Base-by-base conservation (phyloP, 2,797 vertebrate genomes). In the Darevskia mixta region DNA sequence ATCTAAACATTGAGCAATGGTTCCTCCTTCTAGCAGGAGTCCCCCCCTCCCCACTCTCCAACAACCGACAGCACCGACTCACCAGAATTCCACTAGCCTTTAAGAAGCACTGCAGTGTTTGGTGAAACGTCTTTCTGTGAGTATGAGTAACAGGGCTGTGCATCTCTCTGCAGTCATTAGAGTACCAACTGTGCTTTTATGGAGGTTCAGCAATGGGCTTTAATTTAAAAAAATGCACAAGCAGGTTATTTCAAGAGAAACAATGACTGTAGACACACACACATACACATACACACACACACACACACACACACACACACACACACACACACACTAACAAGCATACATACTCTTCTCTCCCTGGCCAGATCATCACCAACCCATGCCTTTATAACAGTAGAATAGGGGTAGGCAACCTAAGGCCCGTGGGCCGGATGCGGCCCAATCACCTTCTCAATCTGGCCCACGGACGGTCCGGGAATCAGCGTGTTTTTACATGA, bases 211-310 rank as follows among this genome's bases (percentile, higher is more conserved):
- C 77, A 71, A 38, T 35, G 69, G 43, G 64, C 43, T 71, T 86
- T 71, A 18, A 79, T 79, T 49, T 13, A 61, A 86, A 86, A 86
- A 79, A 79, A 67, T 78, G 64, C 76, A 35, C 9, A 78, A 55
- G 23, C n/a, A 38, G 61, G 23, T 3, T 4, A 45, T 38, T 20
- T 55, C 29, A 69, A 45, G 23, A 27, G n/a, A 41, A 10, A 66
- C 29, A 45, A 2, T 43, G 41, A 66, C 76, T 85, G 55, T 6
- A 32, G 17, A 17, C 58, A 61, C 20, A 20, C 58, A 61, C 58
- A 18, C 4, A 61, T 15, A 58, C 15, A 18, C 3, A 58, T 3
- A 43, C 8, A 45, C 9, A 45, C 45, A 45, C 2, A 45, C 10
- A 64, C 23, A 67, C 66, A 69, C 27, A 82, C 18, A 85, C 35